Percentiles rank a stretch among this genome's conserved stretches.
phyloP scores from a whole-genome alignment of 2,888 invertebrate species.

The Tiliacea citrago region DNA sequence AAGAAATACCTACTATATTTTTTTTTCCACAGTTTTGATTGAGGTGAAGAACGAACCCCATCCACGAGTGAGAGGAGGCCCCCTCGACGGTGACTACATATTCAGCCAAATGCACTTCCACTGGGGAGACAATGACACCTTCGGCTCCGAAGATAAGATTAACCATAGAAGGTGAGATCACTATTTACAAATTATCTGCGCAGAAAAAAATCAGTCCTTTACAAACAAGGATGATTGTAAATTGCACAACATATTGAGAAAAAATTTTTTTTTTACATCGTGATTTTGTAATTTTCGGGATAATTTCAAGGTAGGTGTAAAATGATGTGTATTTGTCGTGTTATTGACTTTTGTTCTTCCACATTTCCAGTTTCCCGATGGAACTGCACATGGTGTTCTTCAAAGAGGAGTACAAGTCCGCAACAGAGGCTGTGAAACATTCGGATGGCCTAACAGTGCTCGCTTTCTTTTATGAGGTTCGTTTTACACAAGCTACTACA shows the following conservation, averaged over 20 bases:
- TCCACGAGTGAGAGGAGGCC: conserved; percentile 92
- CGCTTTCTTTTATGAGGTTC: conserved; percentile 94
- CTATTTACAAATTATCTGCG: conserved; percentile 1
- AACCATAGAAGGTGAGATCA: conserved; percentile 91
- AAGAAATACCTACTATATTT: background rate
- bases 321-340: conserved; percentile 6
- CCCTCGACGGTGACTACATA: conserved; percentile 91
- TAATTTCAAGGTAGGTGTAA: conserved; percentile 5
- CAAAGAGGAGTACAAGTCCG: conserved; percentile 92
- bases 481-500: background rate
- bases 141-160: conserved; percentile 95
- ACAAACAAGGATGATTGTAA: conserved; percentile 30
- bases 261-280: conserved; percentile 18
- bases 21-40: conserved; percentile 90
- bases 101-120: conserved; percentile 96
- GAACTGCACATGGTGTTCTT: conserved; percentile 95
- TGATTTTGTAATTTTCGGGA: conserved; percentile 35
- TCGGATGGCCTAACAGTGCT: conserved; percentile 95
- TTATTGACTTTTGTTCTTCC: conserved; percentile 8
- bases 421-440: conserved; percentile 91
- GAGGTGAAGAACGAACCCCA: conserved; percentile 89
- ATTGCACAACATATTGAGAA: conserved; percentile 22
- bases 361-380: conserved; percentile 92
- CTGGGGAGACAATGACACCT: conserved; percentile 94
- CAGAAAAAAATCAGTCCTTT: conserved; percentile 3